A percentile compares a stretch with the other conserved stretches of the same genome.
These are phyloP conservation scores for Holotrichia oblita DNA, from an alignment of 1,140 invertebrate genomes.

Conservation along the genomic window DNA sequence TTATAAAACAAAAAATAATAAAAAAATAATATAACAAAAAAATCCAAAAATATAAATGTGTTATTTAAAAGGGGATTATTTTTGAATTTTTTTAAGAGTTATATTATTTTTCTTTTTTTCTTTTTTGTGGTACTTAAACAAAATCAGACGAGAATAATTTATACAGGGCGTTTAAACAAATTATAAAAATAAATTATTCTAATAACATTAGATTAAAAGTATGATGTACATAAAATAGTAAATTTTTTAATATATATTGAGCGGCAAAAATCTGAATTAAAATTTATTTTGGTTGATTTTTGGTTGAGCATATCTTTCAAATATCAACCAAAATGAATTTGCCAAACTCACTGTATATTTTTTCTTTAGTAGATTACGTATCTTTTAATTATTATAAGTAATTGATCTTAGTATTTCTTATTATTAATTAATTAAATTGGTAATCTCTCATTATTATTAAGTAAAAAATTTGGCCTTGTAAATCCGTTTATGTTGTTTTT, in stretches of 20 bases:
- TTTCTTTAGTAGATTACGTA: background rate
- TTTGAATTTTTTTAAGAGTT: background rate
- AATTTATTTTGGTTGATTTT: too few species aligned
- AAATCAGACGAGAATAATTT: too few species aligned
- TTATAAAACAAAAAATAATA: background rate
- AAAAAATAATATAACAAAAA: background rate
- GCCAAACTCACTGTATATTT: background rate
- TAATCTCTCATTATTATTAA: conserved; percentile 1
- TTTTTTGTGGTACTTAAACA: too few species aligned
- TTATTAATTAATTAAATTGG: conserved; percentile 14
- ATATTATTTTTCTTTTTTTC: too few species aligned
- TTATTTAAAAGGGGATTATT: background rate
- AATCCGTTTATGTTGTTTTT: background rate
- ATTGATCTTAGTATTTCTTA: background rate
- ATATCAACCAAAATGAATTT: too few species aligned
- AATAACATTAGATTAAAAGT: background rate
- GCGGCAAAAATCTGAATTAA: too few species aligned
- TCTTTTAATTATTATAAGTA: background rate
- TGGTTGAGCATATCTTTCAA: too few species aligned
- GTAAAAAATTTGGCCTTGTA: conserved; percentile 34
- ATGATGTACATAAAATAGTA: too few species aligned
- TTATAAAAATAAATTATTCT: conserved; percentile 14
- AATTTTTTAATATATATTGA: too few species aligned
- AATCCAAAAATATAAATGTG: background rate
- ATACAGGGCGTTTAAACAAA: too few species aligned